Conservation (phyloP, 23 tunicate genomes). For the Oikopleura dioica region DNA sequence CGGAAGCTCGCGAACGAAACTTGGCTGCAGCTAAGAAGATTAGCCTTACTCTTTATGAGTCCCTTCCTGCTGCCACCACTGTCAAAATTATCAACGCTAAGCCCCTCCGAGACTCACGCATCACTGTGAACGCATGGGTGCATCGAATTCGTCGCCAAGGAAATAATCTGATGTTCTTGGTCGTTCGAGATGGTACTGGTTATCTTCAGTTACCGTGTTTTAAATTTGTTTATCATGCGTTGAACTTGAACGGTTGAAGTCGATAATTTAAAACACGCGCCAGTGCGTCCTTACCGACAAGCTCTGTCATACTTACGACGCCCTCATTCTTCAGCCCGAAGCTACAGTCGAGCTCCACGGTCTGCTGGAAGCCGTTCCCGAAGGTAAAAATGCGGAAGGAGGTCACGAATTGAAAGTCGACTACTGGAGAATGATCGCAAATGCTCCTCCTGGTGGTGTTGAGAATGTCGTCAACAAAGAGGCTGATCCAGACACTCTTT, state of each 20-base stretch:
- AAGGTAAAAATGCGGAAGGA: constrained; percentile 18
- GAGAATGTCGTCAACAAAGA: constrained; percentile 76
- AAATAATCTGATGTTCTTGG: constrained; percentile 51
- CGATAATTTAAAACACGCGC: too few species aligned
- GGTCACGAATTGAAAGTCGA: constrained; percentile 84
- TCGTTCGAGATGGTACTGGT: constrained; percentile 68
- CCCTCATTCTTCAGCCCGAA: constrained; percentile 38
- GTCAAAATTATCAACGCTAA: constrained; percentile 29
- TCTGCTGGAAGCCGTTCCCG: background rate
- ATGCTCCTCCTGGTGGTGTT: constrained; percentile 84
- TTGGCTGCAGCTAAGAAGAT: constrained; percentile 57
- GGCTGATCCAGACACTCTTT: constrained; percentile 53
- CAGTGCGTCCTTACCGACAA: constrained; percentile 50
- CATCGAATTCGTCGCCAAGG: constrained; percentile 77
- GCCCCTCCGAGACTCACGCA: constrained; percentile 24
- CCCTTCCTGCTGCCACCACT: constrained; percentile 33
- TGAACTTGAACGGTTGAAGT: too few species aligned
- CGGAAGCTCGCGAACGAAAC: constrained; percentile 42
- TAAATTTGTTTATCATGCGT: too few species aligned
- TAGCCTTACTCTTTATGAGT: constrained; percentile 23
- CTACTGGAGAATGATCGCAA: constrained; percentile 59
- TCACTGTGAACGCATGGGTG: constrained; percentile 63
- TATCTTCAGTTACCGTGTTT: too few species aligned
- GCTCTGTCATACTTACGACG: constrained; percentile 60
- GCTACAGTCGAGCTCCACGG: constrained; percentile 25